Base-by-base conservation (phyloP, 2,797 vertebrate species). In the Malurus leucopterus region DNA sequence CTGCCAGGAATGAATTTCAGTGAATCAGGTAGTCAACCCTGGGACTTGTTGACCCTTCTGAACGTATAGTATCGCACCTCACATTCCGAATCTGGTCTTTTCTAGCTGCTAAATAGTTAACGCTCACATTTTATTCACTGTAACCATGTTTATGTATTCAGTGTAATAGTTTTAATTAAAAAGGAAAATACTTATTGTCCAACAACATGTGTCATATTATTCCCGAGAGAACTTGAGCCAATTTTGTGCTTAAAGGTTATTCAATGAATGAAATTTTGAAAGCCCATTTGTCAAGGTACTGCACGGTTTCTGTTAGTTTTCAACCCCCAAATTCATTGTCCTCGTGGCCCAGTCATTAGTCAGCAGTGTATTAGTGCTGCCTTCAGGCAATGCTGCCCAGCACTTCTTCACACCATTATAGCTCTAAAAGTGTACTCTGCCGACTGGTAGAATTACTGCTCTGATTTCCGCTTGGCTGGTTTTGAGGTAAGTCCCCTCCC, bases 301-400 rank as follows among this genome's bases (percentile, higher is more conserved):
- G 95, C 96, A 63, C 54, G 91, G 94, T 98, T 98, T 98, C 97
- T 98, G 97, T 96, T 97, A 97, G 98, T 98, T 98, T 98, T 98
- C 97, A 97, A 86, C 96, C 97, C 98, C 97, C 97, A 98, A 98
- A 99, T 98, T 99, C 98, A 98, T 99, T 99, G 98, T 99, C 98
- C 98, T 96, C 96, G 67, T 90, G 97, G 98, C 98, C 98, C 98
- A 96, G 98, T 98, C 98, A 99, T 99, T 99, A 99, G 98, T 99
- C 98, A 99, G 97, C 97, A 95, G 97, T 97, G 97, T 97, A 91
- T 98, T 98, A 96, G 97, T 89, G 97, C 97, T 98, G 98, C 98
- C 98, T 98, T 96, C 95, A 92, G 98, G 98, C 98, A 96, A 94
- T 94, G 95, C 95, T 96, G 96, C 96, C 97, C 96, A 67, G 96